A percentile compares a stretch with the other conserved stretches of the same genome.
Conservation (phyloP, 2,888 invertebrate species). For the Synanthedon tipuliformis region DNA sequence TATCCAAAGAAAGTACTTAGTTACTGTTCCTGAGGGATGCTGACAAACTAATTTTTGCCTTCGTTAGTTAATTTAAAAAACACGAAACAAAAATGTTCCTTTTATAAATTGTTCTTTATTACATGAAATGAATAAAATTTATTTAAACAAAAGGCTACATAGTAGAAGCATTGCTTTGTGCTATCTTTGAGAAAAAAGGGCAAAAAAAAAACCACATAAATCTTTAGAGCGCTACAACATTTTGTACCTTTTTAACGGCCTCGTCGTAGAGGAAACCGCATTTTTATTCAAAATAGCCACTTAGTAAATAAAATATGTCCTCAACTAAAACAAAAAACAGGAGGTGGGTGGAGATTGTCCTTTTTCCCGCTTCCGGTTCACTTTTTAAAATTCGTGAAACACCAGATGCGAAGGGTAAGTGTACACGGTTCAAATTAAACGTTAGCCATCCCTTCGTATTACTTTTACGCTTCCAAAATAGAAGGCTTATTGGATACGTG, state of each 20-base stretch:
- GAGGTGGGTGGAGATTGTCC: slow-evolving; percentile 50
- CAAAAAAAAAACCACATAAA: slow-evolving; percentile 31
- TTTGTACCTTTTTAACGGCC: slow-evolving; percentile 57
- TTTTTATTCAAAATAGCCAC: slow-evolving; percentile 69
- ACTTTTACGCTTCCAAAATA: neutral
- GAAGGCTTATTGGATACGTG: neutral
- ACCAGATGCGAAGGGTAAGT: slow-evolving; percentile 18
- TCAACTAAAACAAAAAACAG: slow-evolving; percentile 56
- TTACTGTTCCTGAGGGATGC: no score
- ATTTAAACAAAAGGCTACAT: neutral
- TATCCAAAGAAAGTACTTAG: no score
- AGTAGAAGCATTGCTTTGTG: neutral
- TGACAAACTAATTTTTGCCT: no score
- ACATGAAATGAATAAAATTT: neutral
- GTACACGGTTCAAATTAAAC: neutral
- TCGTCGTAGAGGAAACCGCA: slow-evolving; percentile 41
- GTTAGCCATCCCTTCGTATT: no score
- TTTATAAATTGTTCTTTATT: no score
- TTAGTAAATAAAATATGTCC: slow-evolving; percentile 68
- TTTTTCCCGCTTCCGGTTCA: slow-evolving; percentile 24
- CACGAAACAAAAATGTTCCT: no score
- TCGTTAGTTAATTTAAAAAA: no score
- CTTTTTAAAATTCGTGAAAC: slow-evolving; percentile 12
- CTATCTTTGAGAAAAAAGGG: neutral
- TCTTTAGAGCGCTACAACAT: slow-evolving; percentile 27